Percentiles rank a stretch among this genome's conserved stretches.
These are phyloP conservation scores for Watersipora subatra DNA, from an alignment of 1,140 invertebrate genomes.

Conservation along the genomic window DNA sequence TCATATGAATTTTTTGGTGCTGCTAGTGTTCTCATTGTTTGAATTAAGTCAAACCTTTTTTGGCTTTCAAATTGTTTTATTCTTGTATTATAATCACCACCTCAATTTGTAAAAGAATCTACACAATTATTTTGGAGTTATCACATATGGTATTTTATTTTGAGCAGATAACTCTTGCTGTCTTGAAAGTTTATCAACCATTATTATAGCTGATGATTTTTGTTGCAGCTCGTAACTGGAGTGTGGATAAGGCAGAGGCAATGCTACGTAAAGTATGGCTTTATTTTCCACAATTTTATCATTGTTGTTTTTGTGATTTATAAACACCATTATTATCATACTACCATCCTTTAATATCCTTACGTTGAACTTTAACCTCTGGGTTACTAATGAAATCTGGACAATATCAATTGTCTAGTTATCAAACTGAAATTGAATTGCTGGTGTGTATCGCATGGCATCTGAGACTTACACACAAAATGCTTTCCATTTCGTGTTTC, in stretches of 20 bases:
- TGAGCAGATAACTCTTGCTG: not conserved
- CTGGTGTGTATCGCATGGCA: not conserved
- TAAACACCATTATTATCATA: not conserved
- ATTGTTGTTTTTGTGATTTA: not conserved
- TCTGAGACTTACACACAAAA: not conserved
- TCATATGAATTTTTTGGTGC: too few species aligned
- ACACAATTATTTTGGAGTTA: conserved; percentile 9
- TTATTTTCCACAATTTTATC: not conserved
- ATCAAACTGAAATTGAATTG: too few species aligned
- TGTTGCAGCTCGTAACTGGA: conserved; percentile 64
- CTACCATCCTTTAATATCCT: too few species aligned
- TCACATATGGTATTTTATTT: not conserved
- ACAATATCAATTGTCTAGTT: too few species aligned
- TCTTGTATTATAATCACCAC: not conserved
- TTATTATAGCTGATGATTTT: conserved; percentile 13
- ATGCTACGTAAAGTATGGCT: conserved; percentile 66
- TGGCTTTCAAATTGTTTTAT: too few species aligned
- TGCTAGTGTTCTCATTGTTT: too few species aligned
- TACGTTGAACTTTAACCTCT: too few species aligned
- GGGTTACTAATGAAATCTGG: too few species aligned
- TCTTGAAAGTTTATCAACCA: not conserved
- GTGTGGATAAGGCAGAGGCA: conserved; percentile 62
- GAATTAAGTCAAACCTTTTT: too few species aligned
- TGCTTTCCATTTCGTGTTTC: not conserved
- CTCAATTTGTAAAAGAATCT: not conserved